A percentile compares a stretch with the other conserved stretches of the same genome.
These are phyloP conservation scores for Coregonus ussuriensis DNA, from an alignment of 2,797 vertebrate genomes.

Conservation along the genomic window DNA sequence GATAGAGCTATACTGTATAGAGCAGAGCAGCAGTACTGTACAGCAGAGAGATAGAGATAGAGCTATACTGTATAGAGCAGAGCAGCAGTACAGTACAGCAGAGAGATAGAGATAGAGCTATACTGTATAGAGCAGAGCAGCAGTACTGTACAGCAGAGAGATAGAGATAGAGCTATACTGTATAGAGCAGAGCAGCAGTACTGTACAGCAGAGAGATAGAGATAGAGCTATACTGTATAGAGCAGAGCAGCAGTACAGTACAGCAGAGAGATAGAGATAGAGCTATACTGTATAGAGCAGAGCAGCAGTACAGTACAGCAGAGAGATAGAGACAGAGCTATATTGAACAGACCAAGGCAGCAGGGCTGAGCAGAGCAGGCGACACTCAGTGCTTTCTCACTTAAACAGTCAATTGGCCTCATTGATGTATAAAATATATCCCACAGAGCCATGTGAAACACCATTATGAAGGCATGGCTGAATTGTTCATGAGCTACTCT, in stretches of 20 bases:
- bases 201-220: background rate
- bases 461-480: slow-evolving; percentile 95
- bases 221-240: background rate
- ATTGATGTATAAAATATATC: slow-evolving; percentile 99
- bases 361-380: slow-evolving; percentile 74
- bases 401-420: slow-evolving; percentile 99
- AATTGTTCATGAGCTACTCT: slow-evolving; percentile 91
- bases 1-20: too few species aligned
- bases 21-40: too few species aligned
- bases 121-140: background rate
- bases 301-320: background rate
- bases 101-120: background rate
- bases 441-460: slow-evolving; percentile 92
- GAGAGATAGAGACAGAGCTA: background rate
- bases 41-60: too few species aligned
- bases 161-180: slow-evolving; percentile 4
- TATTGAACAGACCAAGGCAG: slow-evolving; percentile 48
- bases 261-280: background rate
- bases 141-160: slow-evolving; percentile 12
- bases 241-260: background rate
- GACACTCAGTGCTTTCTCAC: slow-evolving; percentile 85
- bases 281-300: background rate
- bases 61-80: too few species aligned
- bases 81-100: background rate
- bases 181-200: slow-evolving; percentile 53